Evolutionary conservation across 2,888 invertebrate genomes (phyloP), one percentile per base, ranked within the genome.

Genomic region (Copidosoma aretas): DNA sequence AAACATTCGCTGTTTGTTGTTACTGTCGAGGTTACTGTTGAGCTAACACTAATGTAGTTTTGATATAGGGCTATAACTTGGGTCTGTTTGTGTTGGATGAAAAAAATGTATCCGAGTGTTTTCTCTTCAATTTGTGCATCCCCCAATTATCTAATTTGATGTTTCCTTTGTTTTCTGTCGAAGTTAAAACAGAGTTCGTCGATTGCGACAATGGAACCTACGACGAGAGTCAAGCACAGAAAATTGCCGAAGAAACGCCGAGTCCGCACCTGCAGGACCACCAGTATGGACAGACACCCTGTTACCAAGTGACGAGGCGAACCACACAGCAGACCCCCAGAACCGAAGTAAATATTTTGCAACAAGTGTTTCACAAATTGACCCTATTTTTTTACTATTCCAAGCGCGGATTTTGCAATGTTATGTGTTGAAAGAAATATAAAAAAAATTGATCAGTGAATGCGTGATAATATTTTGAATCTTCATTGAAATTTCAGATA

Each of bases 201-300:
- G 84, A 83, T 43, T 81, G 82, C 65, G 81, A 80, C 58, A 68
- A 49, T 1, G 24, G 68, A 24, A 78, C 82, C 19, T 76, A 82
- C 73, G 82, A 82, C 62, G 83, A 83, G 71, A 75, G 79, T 14
- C 82, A 83, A 71, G 74, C 80, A 51, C 83, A 81, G 70, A 84
- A 83, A 72, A 77, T 83, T 49, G 80, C 82, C 1, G 84, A 84
- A 71, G 84, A 84, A 66, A 87, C 87, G 21, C 87, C 88, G 24
- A 91, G 90, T 85, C 91, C 91, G 75, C 93, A 94, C 85, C 88
- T 94, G 78, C 87, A 93, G 77, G 94, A 94, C 84, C 94, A 94
- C 82, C 93, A 93, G 77, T 94, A 94, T 86, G 93, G 93, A 75
- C 92, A 91, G 78, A 92, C 93, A 74, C 91, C 93, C 75, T 82